Evolutionary conservation across 2,888 invertebrate species (phyloP).

Genomic region (Acrobasis suavella): DNA sequence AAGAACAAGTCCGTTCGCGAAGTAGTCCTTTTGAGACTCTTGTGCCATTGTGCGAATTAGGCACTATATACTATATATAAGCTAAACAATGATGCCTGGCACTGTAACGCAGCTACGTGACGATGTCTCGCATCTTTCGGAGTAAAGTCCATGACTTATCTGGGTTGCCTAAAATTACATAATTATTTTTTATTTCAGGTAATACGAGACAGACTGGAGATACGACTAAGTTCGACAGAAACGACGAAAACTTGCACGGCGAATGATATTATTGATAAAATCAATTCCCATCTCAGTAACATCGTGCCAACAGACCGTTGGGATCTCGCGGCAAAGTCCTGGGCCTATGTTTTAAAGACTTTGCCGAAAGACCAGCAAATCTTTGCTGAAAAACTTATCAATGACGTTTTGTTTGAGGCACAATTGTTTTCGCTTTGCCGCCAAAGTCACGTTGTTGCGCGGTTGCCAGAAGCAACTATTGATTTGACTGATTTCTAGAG

Average conservation of each 20-base stretch:
- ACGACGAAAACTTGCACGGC: not conserved
- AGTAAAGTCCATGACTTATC: not conserved
- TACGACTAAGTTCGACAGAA: not conserved
- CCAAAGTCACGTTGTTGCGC: not conserved
- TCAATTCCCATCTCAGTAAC: not conserved
- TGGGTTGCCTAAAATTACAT: not conserved
- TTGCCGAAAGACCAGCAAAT: slow-evolving; percentile 5
- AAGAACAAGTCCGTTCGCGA: too few species aligned
- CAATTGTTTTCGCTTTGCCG: not conserved
- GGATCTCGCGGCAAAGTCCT: not conserved
- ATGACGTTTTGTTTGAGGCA: slow-evolving; percentile 4
- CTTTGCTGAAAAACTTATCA: slow-evolving; percentile 8
- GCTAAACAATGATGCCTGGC: too few species aligned
- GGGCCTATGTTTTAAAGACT: not conserved
- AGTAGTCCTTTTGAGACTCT: too few species aligned
- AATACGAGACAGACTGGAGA: not conserved
- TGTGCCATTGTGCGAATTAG: too few species aligned
- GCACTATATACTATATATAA: too few species aligned
- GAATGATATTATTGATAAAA: not conserved
- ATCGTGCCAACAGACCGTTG: not conserved
- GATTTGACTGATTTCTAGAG: slow-evolving; percentile 1
- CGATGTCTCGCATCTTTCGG: not conserved
- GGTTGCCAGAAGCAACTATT: not conserved
- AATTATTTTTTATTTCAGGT: slow-evolving; percentile 3
- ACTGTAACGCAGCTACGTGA: too few species aligned